Evolutionary conservation across 2,888 invertebrate genomes (phyloP).

Genomic region (Eilema depressum): DNA sequence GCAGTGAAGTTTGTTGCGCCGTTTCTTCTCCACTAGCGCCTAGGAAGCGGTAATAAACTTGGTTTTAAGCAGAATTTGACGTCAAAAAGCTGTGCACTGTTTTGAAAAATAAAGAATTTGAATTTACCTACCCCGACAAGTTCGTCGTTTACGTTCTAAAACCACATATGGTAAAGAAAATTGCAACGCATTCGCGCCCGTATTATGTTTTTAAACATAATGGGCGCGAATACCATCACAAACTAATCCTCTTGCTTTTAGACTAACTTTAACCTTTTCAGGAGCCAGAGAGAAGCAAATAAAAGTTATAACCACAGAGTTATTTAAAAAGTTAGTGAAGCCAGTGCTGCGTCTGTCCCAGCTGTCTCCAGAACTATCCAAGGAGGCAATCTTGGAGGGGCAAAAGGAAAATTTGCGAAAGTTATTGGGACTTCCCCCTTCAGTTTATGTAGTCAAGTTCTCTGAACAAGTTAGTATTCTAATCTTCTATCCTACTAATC

Average conservation of each 20-base stretch:
- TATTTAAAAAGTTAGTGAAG: slow-evolving; percentile 32
- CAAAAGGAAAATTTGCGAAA: slow-evolving; percentile 42
- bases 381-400: slow-evolving; percentile 3
- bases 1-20: too few relatives aligned
- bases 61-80: too few relatives aligned
- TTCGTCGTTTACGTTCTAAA: too few relatives aligned
- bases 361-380: slow-evolving; percentile 63
- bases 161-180: too few relatives aligned
- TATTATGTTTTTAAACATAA: too few relatives aligned
- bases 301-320: slow-evolving; percentile 26
- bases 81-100: too few relatives aligned
- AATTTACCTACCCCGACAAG: too few relatives aligned
- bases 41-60: too few relatives aligned
- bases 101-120: too few relatives aligned
- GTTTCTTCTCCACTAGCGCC: too few relatives aligned
- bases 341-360: slow-evolving; percentile 56
- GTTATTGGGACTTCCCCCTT: slow-evolving; percentile 56
- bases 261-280: neutral
- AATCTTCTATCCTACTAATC: too few relatives aligned
- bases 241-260: neutral
- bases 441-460: slow-evolving; percentile 59
- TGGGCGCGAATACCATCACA: neutral
- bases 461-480: slow-evolving; percentile 64
- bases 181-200: too few relatives aligned
- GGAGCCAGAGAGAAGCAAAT: slow-evolving; percentile 25